phyloP scores from a whole-genome alignment of 2,888 invertebrate species.

The Latrodectus hesperus region DNA sequence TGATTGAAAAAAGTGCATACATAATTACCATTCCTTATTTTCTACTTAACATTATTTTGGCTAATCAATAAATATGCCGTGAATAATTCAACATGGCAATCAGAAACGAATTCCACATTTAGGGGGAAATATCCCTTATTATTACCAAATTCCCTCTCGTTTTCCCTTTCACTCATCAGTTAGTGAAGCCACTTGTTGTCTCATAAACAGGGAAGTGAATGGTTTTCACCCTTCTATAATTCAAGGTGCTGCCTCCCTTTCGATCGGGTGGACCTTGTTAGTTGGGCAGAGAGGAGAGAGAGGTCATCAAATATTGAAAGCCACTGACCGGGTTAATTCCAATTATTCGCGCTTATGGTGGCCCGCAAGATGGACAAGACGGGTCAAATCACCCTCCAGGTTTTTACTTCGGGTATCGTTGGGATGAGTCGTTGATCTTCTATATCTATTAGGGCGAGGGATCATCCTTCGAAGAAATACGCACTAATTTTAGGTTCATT shows the following conservation, averaged over 20 bases:
- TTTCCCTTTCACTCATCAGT: not conserved
- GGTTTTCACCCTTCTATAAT: constrained; percentile 52
- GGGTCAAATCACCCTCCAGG: constrained; percentile 22
- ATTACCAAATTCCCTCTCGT: not conserved
- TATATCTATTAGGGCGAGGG: constrained; percentile 34
- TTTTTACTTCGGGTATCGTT: constrained; percentile 43
- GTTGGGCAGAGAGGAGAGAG: constrained; percentile 14
- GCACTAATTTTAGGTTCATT: constrained; percentile 10
- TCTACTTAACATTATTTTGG: too few species aligned
- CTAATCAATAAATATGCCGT: too few species aligned
- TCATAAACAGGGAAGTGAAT: constrained; percentile 33
- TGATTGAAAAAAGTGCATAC: too few species aligned
- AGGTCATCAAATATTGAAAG: constrained; percentile 59
- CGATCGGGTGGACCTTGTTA: not conserved
- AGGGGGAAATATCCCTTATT: not conserved
- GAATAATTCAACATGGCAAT: too few species aligned
- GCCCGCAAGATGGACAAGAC: constrained; percentile 40
- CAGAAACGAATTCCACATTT: too few species aligned
- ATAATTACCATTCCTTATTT: too few species aligned
- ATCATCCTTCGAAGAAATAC: not conserved
- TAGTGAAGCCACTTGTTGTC: constrained; percentile 51
- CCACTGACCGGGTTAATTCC: constrained; percentile 64
- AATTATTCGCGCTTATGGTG: constrained; percentile 66
- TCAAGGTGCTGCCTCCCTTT: constrained; percentile 24
- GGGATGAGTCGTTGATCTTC: constrained; percentile 49